These are phyloP conservation scores for Danio choprae DNA, from an alignment of 2,797 vertebrate genomes.

Conservation along the genomic window DNA sequence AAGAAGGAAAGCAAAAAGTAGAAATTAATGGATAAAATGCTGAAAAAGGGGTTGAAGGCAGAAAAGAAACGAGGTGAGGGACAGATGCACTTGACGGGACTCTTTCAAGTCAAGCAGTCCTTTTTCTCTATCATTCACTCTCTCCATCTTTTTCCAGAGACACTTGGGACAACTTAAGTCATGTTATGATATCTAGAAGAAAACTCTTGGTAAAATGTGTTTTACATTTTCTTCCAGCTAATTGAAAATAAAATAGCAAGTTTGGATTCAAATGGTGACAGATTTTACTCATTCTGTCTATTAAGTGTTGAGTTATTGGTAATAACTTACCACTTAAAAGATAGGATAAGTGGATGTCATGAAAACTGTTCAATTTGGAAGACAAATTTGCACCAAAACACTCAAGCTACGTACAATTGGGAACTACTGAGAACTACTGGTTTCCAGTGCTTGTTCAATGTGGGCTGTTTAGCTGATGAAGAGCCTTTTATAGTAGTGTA, in stretches of 20 bases:
- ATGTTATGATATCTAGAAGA: conserved; percentile 48
- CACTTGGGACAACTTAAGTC: conserved; percentile 51
- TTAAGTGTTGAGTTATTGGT: no score
- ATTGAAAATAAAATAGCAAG: neutral
- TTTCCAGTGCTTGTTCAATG: neutral
- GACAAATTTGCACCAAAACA: neutral
- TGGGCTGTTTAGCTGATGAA: conserved; percentile 1
- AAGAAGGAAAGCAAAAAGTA: neutral
- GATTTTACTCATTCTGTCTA: no score
- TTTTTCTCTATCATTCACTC: conserved; percentile 68
- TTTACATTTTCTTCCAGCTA: neutral
- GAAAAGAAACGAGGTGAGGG: conserved; percentile 79
- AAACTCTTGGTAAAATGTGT: conserved; percentile 24
- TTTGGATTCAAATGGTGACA: neutral
- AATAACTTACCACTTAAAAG: neutral
- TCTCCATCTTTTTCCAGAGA: conserved; percentile 37
- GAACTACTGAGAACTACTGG: neutral
- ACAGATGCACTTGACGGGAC: conserved; percentile 88
- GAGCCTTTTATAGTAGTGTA: neutral
- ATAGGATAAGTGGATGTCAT: neutral
- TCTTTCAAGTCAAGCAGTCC: conserved; percentile 79
- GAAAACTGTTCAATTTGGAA: neutral
- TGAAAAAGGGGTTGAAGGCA: conserved; percentile 82
- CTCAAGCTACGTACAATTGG: no score
- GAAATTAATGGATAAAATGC: conserved; percentile 65